Base-by-base conservation (phyloP, 2,888 invertebrate genomes). In the Callyntrura sp. region DNA sequence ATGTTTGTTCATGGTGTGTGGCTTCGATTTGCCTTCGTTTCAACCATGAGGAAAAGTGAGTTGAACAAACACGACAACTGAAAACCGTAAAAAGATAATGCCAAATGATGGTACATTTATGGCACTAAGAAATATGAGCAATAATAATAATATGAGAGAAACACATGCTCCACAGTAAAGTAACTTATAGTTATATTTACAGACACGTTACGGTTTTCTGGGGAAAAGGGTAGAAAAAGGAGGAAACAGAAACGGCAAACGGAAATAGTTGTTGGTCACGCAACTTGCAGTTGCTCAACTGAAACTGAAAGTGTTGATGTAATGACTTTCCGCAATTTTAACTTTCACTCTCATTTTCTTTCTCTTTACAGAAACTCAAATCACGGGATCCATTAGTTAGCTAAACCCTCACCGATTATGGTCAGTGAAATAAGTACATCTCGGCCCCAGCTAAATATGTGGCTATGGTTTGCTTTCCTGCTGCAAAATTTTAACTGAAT, bases 201-300 rank as follows among this genome's bases (percentile, higher is more conserved):
- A 70, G 17, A 14, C 0, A n/a, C 9, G 12, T 28, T 65, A 25
- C n/a, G n/a, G 8, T 65, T 25, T 65, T 35, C 28, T 65, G 12
- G 11, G 28, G 20, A 85, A 85, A 43, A 57, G 14, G 85, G 51
- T n/a, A n/a, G n/a, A n/a, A n/a, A n/a, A 70, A 48, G 9, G 76
- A 60, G 88, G 65, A 78, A 78, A 73, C 23, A 25, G 65, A 62
- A 88, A 88, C 73, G 28, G 35, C 17, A 43, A 65, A 76, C 62
- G 88, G 76, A 83, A 88, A 88, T 88, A 76, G 88, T 78, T 78
- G 76, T 76, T 78, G 60, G 83, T 88, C 88, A 88, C 82, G 88
- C 83, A 88, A 84, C 45, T 2, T 28, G n/a, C 48, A 20, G 57
- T 43, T 68, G 51, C 70, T 65, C 55, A 45, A n/a, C 45, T 17